A percentile compares a stretch with the other conserved stretches of the same genome.
Conservation (phyloP, 2,113 vertebrate species). For the Danionella cerebrum region DNA sequence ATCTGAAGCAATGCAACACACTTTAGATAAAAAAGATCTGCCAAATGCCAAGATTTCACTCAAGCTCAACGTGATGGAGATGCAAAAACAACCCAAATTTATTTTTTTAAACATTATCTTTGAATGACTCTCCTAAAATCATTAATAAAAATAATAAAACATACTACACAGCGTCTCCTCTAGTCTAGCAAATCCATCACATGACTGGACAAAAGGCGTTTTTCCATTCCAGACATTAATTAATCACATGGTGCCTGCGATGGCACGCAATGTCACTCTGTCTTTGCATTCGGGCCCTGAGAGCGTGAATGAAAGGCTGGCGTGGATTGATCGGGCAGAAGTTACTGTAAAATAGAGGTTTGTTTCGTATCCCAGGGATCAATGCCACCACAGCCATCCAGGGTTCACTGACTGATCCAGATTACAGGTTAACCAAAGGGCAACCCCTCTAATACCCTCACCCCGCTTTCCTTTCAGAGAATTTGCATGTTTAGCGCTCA, state of each 20-base stretch:
- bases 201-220: background rate
- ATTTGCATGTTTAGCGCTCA: background rate
- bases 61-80: too few species aligned
- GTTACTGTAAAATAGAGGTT: slow-evolving; percentile 20
- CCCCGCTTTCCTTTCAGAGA: background rate
- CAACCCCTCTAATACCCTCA: background rate
- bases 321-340: background rate
- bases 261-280: slow-evolving; percentile 17
- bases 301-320: slow-evolving; percentile 6
- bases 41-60: too few species aligned
- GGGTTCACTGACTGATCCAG: background rate
- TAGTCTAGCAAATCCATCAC: background rate
- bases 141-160: too few species aligned
- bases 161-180: background rate
- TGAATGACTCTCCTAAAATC: too few species aligned
- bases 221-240: background rate
- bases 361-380: slow-evolving; percentile 3
- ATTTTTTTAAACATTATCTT: too few species aligned
- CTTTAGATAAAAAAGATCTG: too few species aligned
- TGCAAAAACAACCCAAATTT: too few species aligned
- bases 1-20: too few species aligned
- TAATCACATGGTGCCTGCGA: background rate
- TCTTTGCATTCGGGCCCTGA: slow-evolving; percentile 7
- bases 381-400: background rate
- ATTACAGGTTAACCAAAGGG: background rate